These are phyloP conservation scores for Pachyramphus minor DNA, from an alignment of 2,113 vertebrate species.

Conservation along the genomic window DNA sequence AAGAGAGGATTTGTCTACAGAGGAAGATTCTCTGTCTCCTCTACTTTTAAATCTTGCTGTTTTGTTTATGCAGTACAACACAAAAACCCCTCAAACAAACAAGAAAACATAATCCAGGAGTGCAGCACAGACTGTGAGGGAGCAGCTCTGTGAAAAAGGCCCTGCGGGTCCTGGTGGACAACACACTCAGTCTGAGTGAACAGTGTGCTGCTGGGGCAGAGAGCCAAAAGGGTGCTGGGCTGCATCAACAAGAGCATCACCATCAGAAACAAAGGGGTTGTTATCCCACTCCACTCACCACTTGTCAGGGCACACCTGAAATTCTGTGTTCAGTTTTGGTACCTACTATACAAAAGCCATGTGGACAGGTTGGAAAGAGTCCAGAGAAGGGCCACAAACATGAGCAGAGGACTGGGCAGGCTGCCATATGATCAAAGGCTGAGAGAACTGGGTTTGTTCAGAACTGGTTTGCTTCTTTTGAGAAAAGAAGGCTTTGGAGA, in stretches of 20 bases:
- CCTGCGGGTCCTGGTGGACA: neutral
- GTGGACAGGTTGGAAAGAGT: neutral
- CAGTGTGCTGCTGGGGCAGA: neutral
- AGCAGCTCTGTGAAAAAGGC: neutral
- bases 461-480: neutral
- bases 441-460: neutral
- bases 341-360: neutral
- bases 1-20: neutral
- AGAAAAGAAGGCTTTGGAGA: neutral
- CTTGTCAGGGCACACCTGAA: neutral
- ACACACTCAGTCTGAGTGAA: neutral
- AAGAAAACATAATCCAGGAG: neutral
- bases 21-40: neutral
- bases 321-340: neutral
- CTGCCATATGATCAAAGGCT: neutral
- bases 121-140: neutral
- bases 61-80: neutral
- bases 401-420: neutral
- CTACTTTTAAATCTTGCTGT: neutral
- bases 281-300: neutral
- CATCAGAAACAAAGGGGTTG: neutral
- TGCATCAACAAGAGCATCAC: neutral
- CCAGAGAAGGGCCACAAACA: neutral
- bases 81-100: neutral
- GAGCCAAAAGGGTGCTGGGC: neutral